Conservation (phyloP, 2,888 invertebrate species). For the Miltochrista miniata region DNA sequence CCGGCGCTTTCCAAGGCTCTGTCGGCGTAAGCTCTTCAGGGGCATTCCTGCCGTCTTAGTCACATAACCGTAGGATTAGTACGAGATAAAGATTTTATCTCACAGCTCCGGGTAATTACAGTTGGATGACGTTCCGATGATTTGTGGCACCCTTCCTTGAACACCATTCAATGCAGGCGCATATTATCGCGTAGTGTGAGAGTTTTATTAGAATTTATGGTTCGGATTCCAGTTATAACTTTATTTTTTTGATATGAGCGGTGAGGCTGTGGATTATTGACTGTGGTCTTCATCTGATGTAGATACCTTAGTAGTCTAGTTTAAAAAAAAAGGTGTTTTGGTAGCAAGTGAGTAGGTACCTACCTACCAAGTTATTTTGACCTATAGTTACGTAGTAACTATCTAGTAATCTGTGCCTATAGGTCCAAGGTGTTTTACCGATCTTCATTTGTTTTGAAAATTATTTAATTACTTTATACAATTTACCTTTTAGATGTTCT, state of each 20-base stretch:
- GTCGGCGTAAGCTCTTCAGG: constrained; percentile 29
- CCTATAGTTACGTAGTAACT: too few relatives aligned
- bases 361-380: too few relatives aligned
- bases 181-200: constrained; percentile 24
- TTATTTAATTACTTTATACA: too few relatives aligned
- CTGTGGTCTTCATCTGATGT: neutral
- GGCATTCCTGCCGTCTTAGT: constrained; percentile 38
- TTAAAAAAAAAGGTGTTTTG: too few relatives aligned
- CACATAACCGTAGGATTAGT: constrained; percentile 47
- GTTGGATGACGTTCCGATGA: constrained; percentile 54
- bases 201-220: constrained; percentile 31
- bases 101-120: constrained; percentile 56
- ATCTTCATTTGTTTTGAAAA: too few relatives aligned
- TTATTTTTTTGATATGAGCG: neutral
- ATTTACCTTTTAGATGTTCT: too few relatives aligned
- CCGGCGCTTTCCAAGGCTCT: constrained; percentile 8
- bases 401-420: too few relatives aligned
- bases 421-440: too few relatives aligned
- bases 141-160: constrained; percentile 56
- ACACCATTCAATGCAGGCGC: constrained; percentile 39
- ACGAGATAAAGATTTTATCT: constrained; percentile 62
- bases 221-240: constrained; percentile 11
- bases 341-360: too few relatives aligned
- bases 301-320: too few relatives aligned
- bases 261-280: neutral